A percentile compares a stretch with the other conserved stretches of the same genome.
These are phyloP conservation scores for Saccopteryx bilineata DNA, from an alignment of 2,113 vertebrate genomes.

Conservation along the genomic window DNA sequence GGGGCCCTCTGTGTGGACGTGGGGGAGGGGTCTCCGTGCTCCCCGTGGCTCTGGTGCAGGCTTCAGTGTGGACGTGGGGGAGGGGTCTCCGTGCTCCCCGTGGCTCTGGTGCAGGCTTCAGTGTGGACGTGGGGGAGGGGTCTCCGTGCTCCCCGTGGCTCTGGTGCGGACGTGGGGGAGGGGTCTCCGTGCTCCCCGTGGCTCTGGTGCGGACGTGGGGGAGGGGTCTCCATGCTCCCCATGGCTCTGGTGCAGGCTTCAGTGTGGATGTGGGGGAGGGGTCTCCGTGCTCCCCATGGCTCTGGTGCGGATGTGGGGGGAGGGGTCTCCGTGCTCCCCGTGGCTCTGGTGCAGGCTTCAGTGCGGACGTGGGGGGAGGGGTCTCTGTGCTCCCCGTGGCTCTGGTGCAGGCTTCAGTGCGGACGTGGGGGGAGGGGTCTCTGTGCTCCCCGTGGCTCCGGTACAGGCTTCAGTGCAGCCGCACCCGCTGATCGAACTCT, in stretches of 20 bases:
- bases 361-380: neutral
- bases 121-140: neutral
- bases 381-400: neutral
- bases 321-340: neutral
- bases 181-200: neutral
- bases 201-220: neutral
- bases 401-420: fast-evolving
- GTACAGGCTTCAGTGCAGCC: fast-evolving
- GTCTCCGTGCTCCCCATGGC: neutral
- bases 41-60: fast-evolving
- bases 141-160: neutral
- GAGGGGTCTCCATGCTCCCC: neutral
- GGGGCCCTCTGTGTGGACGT: neutral
- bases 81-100: neutral
- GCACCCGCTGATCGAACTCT: fast-evolving
- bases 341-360: fast-evolving
- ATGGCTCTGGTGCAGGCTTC: fast-evolving
- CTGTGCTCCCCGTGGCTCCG: neutral
- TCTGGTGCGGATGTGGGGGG: fast-evolving
- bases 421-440: neutral
- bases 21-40: no score
- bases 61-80: neutral
- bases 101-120: fast-evolving
- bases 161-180: neutral
- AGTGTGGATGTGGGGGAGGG: neutral